phyloP scores from a whole-genome alignment of 2,888 invertebrate species.

The Rhynchonema sp. region DNA sequence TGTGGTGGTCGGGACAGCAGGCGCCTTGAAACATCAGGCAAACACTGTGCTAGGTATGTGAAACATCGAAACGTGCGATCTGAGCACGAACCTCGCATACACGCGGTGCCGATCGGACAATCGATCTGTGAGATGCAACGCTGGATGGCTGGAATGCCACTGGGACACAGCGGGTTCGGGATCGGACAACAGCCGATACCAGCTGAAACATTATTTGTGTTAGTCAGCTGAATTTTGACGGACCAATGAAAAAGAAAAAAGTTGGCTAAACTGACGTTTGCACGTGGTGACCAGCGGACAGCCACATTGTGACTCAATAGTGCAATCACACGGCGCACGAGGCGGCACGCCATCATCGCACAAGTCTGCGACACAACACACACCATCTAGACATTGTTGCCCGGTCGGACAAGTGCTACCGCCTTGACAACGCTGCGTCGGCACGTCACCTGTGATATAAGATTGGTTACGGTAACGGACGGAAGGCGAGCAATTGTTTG shows the following conservation, averaged over 20 bases:
- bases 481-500: too few species aligned
- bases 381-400: conserved; percentile 5
- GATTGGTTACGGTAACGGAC: too few species aligned
- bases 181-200: conserved; percentile 3
- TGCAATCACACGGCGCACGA: too few species aligned
- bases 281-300: not conserved
- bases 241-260: not conserved
- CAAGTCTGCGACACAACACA: too few species aligned
- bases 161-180: not conserved
- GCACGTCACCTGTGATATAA: not conserved
- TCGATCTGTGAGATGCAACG: not conserved
- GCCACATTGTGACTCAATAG: too few species aligned
- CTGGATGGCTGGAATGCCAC: not conserved
- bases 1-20: conserved; percentile 23
- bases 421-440: conserved; percentile 6
- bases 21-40: conserved; percentile 13
- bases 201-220: not conserved
- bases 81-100: not conserved
- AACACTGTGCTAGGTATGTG: too few species aligned
- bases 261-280: not conserved
- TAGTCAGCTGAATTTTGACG: not conserved
- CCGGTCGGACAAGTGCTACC: conserved; percentile 15
- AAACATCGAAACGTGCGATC: too few species aligned
- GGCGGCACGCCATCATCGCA: conserved; percentile 15
- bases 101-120: not conserved